A percentile compares a stretch with the other conserved stretches of the same genome.
Evolutionary conservation across 2,113 vertebrate species (phyloP).

Genomic region (Eira barbara): DNA sequence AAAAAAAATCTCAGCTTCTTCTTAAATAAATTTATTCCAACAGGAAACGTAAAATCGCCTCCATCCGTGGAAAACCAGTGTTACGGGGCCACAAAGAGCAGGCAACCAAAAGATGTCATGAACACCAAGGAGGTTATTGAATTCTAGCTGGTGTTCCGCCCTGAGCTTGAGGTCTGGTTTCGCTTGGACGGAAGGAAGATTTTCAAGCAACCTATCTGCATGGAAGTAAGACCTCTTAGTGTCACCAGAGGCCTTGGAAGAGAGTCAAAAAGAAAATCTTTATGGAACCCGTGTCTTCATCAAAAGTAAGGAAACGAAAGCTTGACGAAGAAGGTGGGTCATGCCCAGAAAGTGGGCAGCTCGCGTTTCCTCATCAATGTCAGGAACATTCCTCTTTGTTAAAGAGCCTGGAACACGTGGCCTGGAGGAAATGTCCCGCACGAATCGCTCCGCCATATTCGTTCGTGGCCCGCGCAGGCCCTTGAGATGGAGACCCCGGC

Average conservation of each 20-base stretch:
- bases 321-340: background rate
- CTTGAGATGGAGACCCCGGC: background rate
- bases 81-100: background rate
- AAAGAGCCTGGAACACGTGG: background rate
- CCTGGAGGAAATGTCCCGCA: rapidly evolving
- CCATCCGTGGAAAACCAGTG: background rate
- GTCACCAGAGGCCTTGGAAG: background rate
- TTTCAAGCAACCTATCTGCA: background rate
- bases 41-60: background rate
- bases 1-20: background rate
- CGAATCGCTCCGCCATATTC: rapidly evolving
- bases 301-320: background rate
- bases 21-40: background rate
- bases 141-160: background rate
- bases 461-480: rapidly evolving
- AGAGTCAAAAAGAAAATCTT: background rate
- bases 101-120: background rate
- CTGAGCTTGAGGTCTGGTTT: background rate
- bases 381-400: background rate
- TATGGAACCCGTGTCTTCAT: background rate
- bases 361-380: rapidly evolving
- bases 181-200: background rate
- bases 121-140: background rate
- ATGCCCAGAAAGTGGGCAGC: background rate
- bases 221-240: too few relatives aligned